These are phyloP conservation scores for Acronicta aceris DNA, from an alignment of 2,888 invertebrate species.

Conservation along the genomic window DNA sequence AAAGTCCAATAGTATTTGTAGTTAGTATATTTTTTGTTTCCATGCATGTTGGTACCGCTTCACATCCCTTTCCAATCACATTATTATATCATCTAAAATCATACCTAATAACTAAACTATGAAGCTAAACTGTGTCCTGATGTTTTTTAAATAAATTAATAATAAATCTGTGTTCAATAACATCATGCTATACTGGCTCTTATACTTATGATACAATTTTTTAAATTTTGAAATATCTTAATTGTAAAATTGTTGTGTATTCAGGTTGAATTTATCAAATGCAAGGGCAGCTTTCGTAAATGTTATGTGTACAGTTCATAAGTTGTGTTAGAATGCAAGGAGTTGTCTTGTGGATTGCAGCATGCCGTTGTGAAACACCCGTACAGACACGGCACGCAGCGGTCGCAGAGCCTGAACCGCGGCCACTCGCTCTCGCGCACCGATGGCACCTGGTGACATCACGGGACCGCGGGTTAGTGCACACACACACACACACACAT, in stretches of 20 bases:
- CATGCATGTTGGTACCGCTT: constrained; percentile 61
- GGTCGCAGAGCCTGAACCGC: constrained; percentile 93
- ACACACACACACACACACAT: background rate
- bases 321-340: constrained; percentile 41
- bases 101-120: constrained; percentile 29
- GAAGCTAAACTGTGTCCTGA: background rate
- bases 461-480: constrained; percentile 91
- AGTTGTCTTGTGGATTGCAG: constrained; percentile 78
- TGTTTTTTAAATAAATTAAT: too few relatives aligned
- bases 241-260: background rate
- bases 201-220: constrained; percentile 9
- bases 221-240: too few relatives aligned
- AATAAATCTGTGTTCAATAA: constrained; percentile 18
- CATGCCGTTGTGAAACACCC: constrained; percentile 91
- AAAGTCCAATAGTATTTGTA: constrained; percentile 37
- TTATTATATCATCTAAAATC: constrained; percentile 43
- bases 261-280: background rate
- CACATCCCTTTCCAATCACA: constrained; percentile 32
- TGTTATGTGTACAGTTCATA: constrained; percentile 9
- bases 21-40: constrained; percentile 36
- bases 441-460: constrained; percentile 95
- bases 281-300: constrained; percentile 3
- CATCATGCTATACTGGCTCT: constrained; percentile 3
- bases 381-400: constrained; percentile 90
- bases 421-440: constrained; percentile 92